A percentile compares a stretch with the other conserved stretches of the same genome.
Evolutionary conservation across 2,888 invertebrate genomes (phyloP).

Genomic region (Lissocephala sabroskyi): DNA sequence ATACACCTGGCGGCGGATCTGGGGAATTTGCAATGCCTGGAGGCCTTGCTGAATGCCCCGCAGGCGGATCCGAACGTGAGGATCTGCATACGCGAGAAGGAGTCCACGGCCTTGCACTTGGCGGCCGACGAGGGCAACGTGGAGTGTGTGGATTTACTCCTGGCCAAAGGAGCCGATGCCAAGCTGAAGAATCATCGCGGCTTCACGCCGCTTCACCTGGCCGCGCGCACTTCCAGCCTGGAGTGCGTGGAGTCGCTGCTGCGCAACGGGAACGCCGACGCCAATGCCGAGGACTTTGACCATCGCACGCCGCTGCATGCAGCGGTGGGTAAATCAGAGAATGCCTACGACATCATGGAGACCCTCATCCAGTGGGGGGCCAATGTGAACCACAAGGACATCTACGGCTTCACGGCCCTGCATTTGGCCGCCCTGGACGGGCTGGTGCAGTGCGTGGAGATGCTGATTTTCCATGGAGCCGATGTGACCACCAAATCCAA

Average conservation of each 20-base stretch:
- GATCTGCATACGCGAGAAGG: constrained; percentile 81
- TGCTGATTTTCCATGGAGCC: constrained; percentile 87
- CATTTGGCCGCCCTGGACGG: constrained; percentile 91
- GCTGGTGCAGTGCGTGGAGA: constrained; percentile 87
- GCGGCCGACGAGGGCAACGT: constrained; percentile 91
- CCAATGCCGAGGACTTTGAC: constrained; percentile 86
- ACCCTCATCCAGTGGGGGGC: constrained; percentile 85
- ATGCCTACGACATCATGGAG: constrained; percentile 86
- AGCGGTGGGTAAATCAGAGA: constrained; percentile 86
- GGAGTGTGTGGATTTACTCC: constrained; percentile 83
- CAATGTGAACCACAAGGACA: constrained; percentile 87
- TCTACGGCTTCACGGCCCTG: constrained; percentile 88
- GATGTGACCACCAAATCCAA: constrained; percentile 92
- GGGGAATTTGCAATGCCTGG: constrained; percentile 83
- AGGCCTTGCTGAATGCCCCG: constrained; percentile 82
- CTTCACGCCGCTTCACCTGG: constrained; percentile 89
- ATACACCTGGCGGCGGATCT: constrained; percentile 87
- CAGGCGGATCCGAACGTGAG: constrained; percentile 81
- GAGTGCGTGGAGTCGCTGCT: constrained; percentile 87
- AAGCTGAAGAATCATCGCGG: constrained; percentile 83
- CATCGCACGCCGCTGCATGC: constrained; percentile 87
- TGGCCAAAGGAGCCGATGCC: constrained; percentile 84
- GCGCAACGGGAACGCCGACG: constrained; percentile 82
- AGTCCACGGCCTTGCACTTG: constrained; percentile 86
- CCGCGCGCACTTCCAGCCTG: constrained; percentile 83